These are phyloP conservation scores for Eulacestoma nigropectus DNA, from an alignment of 2,113 vertebrate genomes.

Conservation along the genomic window DNA sequence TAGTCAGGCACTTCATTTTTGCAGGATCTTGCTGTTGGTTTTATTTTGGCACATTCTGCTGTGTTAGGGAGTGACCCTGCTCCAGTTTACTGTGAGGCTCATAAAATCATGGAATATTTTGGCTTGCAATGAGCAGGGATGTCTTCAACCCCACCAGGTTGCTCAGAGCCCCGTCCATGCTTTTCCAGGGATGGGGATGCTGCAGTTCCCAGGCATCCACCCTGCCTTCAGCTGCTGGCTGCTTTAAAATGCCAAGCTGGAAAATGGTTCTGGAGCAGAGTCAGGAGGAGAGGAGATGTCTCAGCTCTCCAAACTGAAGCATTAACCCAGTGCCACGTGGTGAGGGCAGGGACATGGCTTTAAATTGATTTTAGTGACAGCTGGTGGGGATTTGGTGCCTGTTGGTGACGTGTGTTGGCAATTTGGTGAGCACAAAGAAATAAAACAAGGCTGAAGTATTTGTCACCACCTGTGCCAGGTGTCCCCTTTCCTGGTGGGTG, in stretches of 20 bases:
- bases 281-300: neutral
- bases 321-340: neutral
- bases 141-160: neutral
- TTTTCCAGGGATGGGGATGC: neutral
- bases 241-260: neutral
- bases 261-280: neutral
- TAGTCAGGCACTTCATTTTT: neutral
- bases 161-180: neutral
- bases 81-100: neutral
- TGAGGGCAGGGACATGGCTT: neutral
- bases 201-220: no score
- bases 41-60: neutral
- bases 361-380: neutral
- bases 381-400: neutral
- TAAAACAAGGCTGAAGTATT: neutral
- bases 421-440: neutral
- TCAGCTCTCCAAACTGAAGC: neutral
- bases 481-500: neutral
- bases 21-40: neutral
- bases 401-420: neutral
- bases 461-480: neutral
- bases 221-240: neutral
- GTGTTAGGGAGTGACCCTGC: neutral
- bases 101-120: neutral
- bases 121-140: neutral